Evolutionary conservation across 2,888 invertebrate genomes (phyloP).

Genomic region (Teinopalpus imperialis): DNA sequence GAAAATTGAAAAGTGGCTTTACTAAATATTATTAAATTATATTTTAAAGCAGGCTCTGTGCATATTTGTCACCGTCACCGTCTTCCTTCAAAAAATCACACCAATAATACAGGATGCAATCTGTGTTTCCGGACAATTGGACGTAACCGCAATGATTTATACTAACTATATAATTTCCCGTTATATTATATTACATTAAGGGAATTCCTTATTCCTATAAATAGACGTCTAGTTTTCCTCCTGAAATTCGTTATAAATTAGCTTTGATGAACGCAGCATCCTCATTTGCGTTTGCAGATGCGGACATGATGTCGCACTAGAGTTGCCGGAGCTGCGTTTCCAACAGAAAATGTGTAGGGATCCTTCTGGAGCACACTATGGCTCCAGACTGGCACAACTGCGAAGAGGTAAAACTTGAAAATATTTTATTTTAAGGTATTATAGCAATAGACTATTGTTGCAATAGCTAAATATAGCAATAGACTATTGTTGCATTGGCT

Average conservation of each 20-base stretch:
- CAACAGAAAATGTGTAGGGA: conserved; percentile 37
- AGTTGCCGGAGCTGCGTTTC: conserved; percentile 13
- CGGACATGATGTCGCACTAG: conserved; percentile 25
- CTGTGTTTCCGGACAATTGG: conserved; percentile 17
- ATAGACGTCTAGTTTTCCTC: conserved; percentile 32
- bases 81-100: no score
- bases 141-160: conserved; percentile 33
- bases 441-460: no score
- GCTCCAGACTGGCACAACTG: conserved; percentile 56
- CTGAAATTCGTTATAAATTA: conserved; percentile 30
- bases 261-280: not conserved
- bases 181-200: no score
- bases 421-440: no score
- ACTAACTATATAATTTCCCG: no score
- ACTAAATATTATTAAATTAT: no score
- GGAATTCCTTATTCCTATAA: conserved; percentile 36
- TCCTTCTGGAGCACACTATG: conserved; percentile 40
- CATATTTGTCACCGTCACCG: no score
- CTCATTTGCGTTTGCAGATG: conserved; percentile 36
- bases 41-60: no score
- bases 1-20: no score
- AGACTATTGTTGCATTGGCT: no score
- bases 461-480: no score
- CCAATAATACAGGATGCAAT: not conserved
- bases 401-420: conserved; percentile 40